phyloP scores from a whole-genome alignment of 2,797 vertebrate species.

The Onychomys leucogaster region DNA sequence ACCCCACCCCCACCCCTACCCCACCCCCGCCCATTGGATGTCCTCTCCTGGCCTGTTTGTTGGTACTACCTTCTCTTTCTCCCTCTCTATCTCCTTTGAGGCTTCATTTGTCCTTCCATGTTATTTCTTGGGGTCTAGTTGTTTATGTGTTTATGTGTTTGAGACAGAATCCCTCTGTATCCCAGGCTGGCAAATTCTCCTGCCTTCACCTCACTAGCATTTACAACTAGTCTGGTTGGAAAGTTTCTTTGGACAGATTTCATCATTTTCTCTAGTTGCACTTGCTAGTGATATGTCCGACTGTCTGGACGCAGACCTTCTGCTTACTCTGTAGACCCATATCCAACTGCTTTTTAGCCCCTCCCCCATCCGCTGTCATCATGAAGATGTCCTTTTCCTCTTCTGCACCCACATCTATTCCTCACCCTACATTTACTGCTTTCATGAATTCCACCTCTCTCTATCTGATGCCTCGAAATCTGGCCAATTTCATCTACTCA shows the following conservation, averaged over 20 bases:
- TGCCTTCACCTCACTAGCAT: not conserved
- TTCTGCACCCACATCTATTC: not conserved
- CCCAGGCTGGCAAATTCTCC: not conserved
- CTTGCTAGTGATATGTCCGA: not conserved
- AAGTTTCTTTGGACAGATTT: not conserved
- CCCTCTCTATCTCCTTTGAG: not conserved
- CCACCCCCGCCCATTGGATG: rapidly evolving
- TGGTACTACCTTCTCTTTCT: not conserved
- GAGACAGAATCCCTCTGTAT: not conserved
- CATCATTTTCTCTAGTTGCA: not conserved
- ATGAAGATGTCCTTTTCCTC: not conserved
- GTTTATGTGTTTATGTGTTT: not conserved
- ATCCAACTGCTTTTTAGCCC: not conserved
- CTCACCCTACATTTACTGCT: slow-evolving; percentile 42
- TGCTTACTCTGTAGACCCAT: not conserved
- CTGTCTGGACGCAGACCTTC: not conserved
- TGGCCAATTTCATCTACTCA: slow-evolving; percentile 3
- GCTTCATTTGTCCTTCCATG: not conserved
- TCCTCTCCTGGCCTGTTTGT: not conserved
- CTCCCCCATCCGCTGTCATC: not conserved
- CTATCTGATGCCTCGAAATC: not conserved
- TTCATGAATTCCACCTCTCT: not conserved
- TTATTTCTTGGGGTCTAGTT: not conserved
- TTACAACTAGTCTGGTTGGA: not conserved
- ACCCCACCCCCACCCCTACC: too few species aligned